Conservation (phyloP, 2,113 vertebrate species). For the Phaethon lepturus region DNA sequence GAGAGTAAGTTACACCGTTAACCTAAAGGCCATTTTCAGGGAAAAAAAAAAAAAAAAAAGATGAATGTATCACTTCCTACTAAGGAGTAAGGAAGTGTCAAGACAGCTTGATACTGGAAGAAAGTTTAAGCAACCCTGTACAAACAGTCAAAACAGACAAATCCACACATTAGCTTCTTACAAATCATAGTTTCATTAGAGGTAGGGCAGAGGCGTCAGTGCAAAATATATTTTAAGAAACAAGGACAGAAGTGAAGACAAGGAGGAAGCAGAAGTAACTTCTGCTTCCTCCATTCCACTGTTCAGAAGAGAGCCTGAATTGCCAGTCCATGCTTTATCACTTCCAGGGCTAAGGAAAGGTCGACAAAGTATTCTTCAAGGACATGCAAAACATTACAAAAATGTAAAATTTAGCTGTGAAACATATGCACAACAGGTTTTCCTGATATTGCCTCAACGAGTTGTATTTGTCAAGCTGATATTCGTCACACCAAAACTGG, state of each 20-base stretch:
- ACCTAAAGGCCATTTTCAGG: background rate
- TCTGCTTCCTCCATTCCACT: background rate
- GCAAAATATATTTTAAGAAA: background rate
- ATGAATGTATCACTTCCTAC: background rate
- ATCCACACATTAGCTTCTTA: background rate
- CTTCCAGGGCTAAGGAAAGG: background rate
- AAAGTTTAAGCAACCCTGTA: background rate
- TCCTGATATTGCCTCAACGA: background rate
- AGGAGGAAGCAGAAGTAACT: slow-evolving; percentile 8
- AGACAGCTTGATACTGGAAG: background rate
- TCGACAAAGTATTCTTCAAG: background rate
- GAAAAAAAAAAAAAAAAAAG: no score
- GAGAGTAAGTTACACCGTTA: background rate
- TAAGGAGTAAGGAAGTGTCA: background rate
- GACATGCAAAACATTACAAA: background rate
- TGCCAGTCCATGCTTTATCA: background rate
- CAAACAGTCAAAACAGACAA: background rate
- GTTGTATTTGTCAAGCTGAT: background rate
- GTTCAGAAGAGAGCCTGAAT: background rate
- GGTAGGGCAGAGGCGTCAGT: background rate
- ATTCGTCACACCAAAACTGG: background rate
- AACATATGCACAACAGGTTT: background rate
- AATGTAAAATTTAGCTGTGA: background rate
- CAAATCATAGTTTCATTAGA: background rate
- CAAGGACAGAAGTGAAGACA: background rate